phyloP scores from a whole-genome alignment of 2,888 invertebrate genomes.

The Poecilus cupreus region DNA sequence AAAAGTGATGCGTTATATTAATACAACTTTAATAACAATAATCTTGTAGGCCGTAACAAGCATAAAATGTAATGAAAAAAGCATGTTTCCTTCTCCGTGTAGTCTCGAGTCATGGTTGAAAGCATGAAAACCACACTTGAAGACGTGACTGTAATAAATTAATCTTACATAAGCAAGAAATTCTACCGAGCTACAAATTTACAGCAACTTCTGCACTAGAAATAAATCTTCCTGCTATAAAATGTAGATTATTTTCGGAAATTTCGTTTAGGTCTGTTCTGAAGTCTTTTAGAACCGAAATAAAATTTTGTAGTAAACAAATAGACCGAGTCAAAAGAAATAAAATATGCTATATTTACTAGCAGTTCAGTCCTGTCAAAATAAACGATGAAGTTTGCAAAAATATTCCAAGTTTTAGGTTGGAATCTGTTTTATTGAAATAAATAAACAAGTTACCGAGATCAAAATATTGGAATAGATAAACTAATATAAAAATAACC shows the following conservation, averaged over 20 bases:
- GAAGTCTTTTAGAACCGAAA: neutral
- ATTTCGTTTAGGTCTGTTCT: neutral
- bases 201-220: neutral
- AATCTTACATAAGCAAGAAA: neutral
- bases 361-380: neutral
- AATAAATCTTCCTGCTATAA: neutral
- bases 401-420: neutral
- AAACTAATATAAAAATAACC: too few species aligned
- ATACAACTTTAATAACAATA: neutral
- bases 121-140: neutral
- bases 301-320: neutral
- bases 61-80: neutral
- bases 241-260: neutral
- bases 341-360: neutral
- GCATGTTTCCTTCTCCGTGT: neutral
- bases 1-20: neutral
- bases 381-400: neutral
- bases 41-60: neutral
- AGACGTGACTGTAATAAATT: neutral
- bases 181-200: neutral
- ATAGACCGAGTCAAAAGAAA: neutral
- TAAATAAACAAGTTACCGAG: too few species aligned
- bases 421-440: neutral
- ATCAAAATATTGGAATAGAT: too few species aligned
- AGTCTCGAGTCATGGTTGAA: too few species aligned